Conservation (phyloP, 2,888 invertebrate genomes). For the Creontiades dilutus region DNA sequence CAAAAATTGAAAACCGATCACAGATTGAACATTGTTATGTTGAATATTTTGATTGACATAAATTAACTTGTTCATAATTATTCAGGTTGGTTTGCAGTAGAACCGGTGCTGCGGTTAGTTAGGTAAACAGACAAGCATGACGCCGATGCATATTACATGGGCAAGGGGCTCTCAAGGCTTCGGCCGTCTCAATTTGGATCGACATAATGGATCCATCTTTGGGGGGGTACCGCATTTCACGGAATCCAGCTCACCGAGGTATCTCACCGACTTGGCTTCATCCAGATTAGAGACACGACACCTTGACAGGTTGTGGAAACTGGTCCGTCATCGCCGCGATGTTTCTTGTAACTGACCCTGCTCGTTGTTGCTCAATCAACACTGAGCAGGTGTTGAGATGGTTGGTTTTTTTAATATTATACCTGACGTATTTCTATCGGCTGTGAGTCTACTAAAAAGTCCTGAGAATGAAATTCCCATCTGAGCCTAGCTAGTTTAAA, state of each 20-base stretch:
- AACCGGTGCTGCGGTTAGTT: constrained; percentile 31
- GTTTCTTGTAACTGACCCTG: constrained; percentile 32
- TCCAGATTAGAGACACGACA: background rate
- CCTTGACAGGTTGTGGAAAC: constrained; percentile 16
- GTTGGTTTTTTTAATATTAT: background rate
- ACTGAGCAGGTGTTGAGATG: constrained; percentile 10
- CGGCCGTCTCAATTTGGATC: constrained; percentile 34
- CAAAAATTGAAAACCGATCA: no score
- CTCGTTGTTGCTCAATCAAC: constrained; percentile 32
- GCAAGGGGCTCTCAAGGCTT: constrained; percentile 33
- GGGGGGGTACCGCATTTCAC: constrained; percentile 16
- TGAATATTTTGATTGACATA: background rate
- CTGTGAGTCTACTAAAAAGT: background rate
- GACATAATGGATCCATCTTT: constrained; percentile 54
- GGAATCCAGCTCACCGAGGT: constrained; percentile 45
- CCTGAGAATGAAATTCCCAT: background rate
- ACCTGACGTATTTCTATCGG: background rate
- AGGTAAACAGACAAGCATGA: constrained; percentile 28
- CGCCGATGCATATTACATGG: constrained; percentile 38
- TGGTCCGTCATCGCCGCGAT: constrained; percentile 6
- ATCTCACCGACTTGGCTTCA: constrained; percentile 23
- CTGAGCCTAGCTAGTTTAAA: background rate
- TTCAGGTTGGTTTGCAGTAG: background rate
- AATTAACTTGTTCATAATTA: background rate
- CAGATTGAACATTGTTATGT: no score